phyloP scores from a whole-genome alignment of 2,797 vertebrate species.

The Fratercula arctica region DNA sequence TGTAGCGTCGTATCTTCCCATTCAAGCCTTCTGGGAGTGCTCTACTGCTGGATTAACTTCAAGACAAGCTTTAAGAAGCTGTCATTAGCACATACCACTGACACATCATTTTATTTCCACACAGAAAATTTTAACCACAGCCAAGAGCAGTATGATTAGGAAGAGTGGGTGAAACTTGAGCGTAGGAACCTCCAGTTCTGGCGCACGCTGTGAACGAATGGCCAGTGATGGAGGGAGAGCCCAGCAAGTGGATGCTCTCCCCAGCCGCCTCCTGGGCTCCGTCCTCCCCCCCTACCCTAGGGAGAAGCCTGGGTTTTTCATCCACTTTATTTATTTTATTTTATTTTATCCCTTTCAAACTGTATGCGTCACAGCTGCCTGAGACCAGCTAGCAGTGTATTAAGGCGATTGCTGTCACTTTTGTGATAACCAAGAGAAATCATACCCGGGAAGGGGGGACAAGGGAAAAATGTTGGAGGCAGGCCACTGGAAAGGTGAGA shows the following conservation, averaged over 20 bases:
- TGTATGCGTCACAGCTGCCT: fast-evolving
- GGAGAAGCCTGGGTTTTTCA: background rate
- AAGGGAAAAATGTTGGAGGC: background rate
- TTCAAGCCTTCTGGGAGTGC: background rate
- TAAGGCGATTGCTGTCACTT: background rate
- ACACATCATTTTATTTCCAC: background rate
- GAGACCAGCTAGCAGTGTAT: background rate
- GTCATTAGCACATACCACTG: background rate
- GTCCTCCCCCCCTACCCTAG: background rate
- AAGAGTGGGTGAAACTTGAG: background rate
- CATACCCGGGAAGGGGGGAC: no score
- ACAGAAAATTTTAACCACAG: background rate
- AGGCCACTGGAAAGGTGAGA: background rate
- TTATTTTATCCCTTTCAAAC: background rate
- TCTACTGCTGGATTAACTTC: background rate
- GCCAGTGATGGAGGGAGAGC: background rate
- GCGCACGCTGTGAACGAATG: fast-evolving
- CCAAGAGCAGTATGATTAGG: background rate
- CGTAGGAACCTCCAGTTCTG: background rate
- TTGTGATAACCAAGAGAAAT: background rate
- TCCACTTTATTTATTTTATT: background rate
- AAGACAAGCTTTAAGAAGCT: background rate
- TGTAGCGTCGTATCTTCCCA: fast-evolving
- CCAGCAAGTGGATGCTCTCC: background rate
- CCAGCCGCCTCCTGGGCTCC: background rate